A percentile compares a stretch with the other conserved stretches of the same genome.
Evolutionary conservation across 1,140 invertebrate species (phyloP).

Genomic region (Heliconius hermathena): DNA sequence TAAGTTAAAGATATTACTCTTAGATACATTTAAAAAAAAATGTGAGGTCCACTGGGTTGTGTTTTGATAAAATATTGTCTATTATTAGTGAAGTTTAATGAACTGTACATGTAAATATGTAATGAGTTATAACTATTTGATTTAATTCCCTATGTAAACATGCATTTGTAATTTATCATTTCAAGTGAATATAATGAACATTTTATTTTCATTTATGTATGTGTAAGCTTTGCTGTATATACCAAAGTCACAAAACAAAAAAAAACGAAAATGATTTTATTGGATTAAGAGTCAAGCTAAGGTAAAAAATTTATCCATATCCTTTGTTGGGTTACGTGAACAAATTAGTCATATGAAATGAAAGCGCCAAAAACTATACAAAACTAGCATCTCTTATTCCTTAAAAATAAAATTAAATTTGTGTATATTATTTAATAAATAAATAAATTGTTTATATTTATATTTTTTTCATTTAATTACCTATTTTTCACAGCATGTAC

Average conservation of each 20-base stretch:
- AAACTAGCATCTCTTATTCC: not conserved
- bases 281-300: not conserved
- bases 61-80: not conserved
- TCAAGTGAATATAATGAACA: not conserved
- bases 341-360: not conserved
- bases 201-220: not conserved
- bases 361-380: not conserved
- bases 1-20: not conserved
- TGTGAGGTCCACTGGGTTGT: not conserved
- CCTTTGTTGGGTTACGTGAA: not conserved
- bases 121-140: too few relatives aligned
- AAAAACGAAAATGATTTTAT: not conserved
- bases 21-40: not conserved
- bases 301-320: not conserved
- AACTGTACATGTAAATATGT: too few relatives aligned
- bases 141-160: not conserved
- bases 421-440: constrained; percentile 3
- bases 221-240: not conserved
- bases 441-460: constrained; percentile 44
- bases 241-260: not conserved
- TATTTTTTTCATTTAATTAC: constrained; percentile 33
- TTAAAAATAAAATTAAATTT: not conserved
- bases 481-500: not conserved
- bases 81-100: too few relatives aligned
- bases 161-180: not conserved